These are phyloP conservation scores for Nymphalis polychloros DNA, from an alignment of 2,888 invertebrate species.

Conservation along the genomic window DNA sequence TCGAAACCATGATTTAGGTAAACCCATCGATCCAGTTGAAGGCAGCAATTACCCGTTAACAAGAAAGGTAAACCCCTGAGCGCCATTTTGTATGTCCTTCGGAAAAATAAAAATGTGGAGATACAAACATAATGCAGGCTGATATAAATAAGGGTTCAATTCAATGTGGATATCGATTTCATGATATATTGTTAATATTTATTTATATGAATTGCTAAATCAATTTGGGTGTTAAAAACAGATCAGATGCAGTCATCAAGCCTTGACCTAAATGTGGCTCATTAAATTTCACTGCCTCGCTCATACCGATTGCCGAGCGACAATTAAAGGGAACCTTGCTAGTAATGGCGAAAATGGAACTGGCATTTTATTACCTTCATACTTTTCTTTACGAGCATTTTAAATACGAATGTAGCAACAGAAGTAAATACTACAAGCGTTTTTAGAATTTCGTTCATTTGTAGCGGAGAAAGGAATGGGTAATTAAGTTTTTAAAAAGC, in stretches of 20 bases:
- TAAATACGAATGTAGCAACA: conserved; percentile 42
- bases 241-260: conserved; percentile 48
- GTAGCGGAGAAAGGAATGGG: background rate
- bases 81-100: conserved; percentile 2
- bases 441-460: conserved; percentile 30
- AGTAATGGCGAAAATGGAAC: conserved; percentile 54
- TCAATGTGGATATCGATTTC: background rate
- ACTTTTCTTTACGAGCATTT: conserved; percentile 53
- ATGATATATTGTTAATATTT: conserved; percentile 9
- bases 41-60: conserved; percentile 36
- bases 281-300: conserved; percentile 69
- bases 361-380: conserved; percentile 53
- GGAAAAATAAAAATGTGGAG: background rate
- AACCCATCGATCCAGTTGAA: conserved; percentile 42
- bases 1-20: conserved; percentile 36
- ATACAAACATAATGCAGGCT: background rate
- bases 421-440: conserved; percentile 33
- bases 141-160: background rate
- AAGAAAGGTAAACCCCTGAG: conserved; percentile 25
- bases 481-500: background rate
- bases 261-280: conserved; percentile 72
- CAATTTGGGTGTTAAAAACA: conserved; percentile 38
- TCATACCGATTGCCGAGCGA: conserved; percentile 65
- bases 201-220: conserved; percentile 31
- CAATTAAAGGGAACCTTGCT: conserved; percentile 66